Base-by-base conservation (phyloP, 2,888 invertebrate species). In the Drosophila barbarae region DNA sequence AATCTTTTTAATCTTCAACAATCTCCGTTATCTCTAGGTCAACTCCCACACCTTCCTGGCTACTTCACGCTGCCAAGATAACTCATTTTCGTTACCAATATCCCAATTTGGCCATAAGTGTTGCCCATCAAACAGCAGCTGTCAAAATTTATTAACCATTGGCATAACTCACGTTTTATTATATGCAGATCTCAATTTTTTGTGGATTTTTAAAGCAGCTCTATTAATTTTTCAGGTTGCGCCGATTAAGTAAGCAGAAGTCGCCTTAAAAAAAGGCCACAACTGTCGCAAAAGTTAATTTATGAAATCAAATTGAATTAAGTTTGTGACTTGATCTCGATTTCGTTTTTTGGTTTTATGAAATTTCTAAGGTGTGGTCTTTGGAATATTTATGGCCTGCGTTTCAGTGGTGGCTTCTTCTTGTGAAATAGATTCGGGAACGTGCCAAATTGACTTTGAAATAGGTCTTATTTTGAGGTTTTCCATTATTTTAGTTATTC, bases 141-240 rank as follows among this genome's bases (percentile, higher is more conserved):
- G 77, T 74, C 68, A 58, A 64, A 60, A 49, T 69, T 55, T 56
- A 59, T 82, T 69, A 49, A 67, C 59, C 73, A 63, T 52, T 49
- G 35, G 67, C 67, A 84, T 84, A 79, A 76, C 67, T 84, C 74
- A 74, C 65, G 60, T 72, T 51, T 59, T 18, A 47, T 47, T 18
- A 21, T 32, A 58, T 52, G 32, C 18, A 35, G 41, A 67, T 46
- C 71, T 34, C 28, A 21, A 9, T n/a, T 46, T 32, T 46, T 26
- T 42, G 13, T 23, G 58, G 53, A 81, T 74, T 68, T 81, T 66
- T 56, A 76, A 65, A 65, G 69, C 69, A 60, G 63, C 53, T 76
- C 84, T 82, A 78, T 79, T 84, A 79, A 82, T 79, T 78, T 74
- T 74, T 52, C 71, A 63, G 71, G 71, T 64, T 82, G 54, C 76